These are phyloP conservation scores for Zaprionus gabonicus DNA, from an alignment of 1,140 invertebrate genomes.

Conservation along the genomic window DNA sequence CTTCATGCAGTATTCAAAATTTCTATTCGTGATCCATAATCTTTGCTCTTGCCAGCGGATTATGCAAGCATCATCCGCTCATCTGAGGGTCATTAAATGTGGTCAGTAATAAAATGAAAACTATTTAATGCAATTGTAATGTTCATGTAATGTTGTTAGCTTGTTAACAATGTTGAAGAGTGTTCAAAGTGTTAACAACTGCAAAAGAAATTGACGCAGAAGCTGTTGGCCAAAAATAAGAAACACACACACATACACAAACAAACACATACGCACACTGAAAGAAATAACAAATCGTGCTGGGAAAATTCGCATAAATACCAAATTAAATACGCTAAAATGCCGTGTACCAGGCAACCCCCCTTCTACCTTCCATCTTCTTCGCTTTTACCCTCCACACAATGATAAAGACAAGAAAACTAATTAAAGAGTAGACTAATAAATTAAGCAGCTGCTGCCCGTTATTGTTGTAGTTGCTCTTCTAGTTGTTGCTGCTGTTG, in stretches of 20 bases:
- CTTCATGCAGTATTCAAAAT: neutral
- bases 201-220: conserved; percentile 24
- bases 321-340: conserved; percentile 57
- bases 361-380: neutral
- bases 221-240: neutral
- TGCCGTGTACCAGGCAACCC: conserved; percentile 13
- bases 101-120: conserved; percentile 10
- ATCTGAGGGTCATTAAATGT: conserved; percentile 16
- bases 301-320: conserved; percentile 55
- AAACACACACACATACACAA: neutral
- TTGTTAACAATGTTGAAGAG: conserved; percentile 13
- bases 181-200: conserved; percentile 22
- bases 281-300: conserved; percentile 32
- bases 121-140: conserved; percentile 28
- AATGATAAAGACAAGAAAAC: conserved; percentile 58
- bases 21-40: conserved; percentile 4
- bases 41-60: conserved; percentile 18
- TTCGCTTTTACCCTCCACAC: neutral
- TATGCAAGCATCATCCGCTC: conserved; percentile 12
- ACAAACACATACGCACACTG: no score
- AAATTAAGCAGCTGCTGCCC: conserved; percentile 67
- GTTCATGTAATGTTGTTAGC: conserved; percentile 23
- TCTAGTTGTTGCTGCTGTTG: conserved; percentile 23
- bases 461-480: conserved; percentile 19
- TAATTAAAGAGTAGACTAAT: conserved; percentile 73